Evolutionary conservation across 2,888 invertebrate species (phyloP).

Genomic region (Pandemis corylana): DNA sequence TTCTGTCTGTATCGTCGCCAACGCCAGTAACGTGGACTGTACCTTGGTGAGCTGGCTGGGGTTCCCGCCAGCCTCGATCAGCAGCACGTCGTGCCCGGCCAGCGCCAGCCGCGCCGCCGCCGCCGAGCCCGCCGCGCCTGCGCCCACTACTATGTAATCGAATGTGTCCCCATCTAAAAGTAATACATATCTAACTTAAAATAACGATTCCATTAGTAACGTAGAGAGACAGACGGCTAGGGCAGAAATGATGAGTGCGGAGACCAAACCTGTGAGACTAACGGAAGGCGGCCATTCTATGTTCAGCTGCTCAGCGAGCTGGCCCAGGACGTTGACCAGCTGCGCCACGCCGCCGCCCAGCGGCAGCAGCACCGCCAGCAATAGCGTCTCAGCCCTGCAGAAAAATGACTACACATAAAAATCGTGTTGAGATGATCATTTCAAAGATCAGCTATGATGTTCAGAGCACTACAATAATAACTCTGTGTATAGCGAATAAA

Average conservation of each 20-base stretch:
- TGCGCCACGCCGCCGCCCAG: background rate
- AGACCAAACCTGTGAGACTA: conserved; percentile 14
- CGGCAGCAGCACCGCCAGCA: conserved; percentile 3
- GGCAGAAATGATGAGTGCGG: too few relatives aligned
- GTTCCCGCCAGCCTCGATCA: conserved; percentile 64
- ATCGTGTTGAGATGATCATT: background rate
- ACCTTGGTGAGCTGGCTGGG: conserved; percentile 34
- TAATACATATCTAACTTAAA: background rate
- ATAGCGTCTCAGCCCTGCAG: background rate
- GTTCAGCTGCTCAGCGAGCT: conserved; percentile 1
- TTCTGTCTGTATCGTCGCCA: background rate
- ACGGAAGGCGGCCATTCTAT: conserved; percentile 10
- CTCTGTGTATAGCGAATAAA: too few relatives aligned
- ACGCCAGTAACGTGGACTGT: background rate
- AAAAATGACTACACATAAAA: background rate
- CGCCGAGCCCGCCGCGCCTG: conserved; percentile 68
- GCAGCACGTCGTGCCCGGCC: conserved; percentile 57
- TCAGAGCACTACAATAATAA: too few relatives aligned
- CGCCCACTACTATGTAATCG: conserved; percentile 82
- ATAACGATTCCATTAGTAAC: background rate
- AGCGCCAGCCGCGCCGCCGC: conserved; percentile 63
- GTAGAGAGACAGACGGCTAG: too few relatives aligned
- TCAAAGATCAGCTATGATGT: too few relatives aligned
- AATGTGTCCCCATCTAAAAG: conserved; percentile 62
- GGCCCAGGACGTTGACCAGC: background rate